phyloP scores from a whole-genome alignment of 2,797 vertebrate species.

The Apogon talboti region DNA sequence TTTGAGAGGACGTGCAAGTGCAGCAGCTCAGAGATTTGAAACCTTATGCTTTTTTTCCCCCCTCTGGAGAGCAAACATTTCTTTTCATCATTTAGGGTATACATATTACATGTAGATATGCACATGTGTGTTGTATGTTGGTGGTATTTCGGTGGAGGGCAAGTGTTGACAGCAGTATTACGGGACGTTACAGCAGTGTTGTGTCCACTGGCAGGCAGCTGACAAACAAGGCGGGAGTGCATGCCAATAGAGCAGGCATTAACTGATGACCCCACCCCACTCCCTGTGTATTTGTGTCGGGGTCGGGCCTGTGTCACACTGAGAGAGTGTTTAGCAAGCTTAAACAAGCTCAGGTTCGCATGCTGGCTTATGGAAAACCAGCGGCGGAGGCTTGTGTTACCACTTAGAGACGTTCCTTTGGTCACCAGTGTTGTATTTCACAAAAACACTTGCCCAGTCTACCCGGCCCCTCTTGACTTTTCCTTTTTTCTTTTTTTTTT shows the following conservation, averaged over 20 bases:
- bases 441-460: slow-evolving; percentile 41
- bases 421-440: slow-evolving; percentile 62
- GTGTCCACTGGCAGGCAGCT: slow-evolving; percentile 76
- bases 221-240: slow-evolving; percentile 74
- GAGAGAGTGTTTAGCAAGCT: slow-evolving; percentile 75
- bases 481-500: slow-evolving; percentile 38
- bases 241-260: slow-evolving; percentile 72
- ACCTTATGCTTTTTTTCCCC: slow-evolving; percentile 32
- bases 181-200: slow-evolving; percentile 67
- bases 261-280: slow-evolving; percentile 74
- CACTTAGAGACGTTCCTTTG: slow-evolving; percentile 53
- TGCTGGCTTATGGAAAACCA: slow-evolving; percentile 52
- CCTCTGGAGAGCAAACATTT: slow-evolving; percentile 56
- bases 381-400: slow-evolving; percentile 57
- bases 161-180: slow-evolving; percentile 77
- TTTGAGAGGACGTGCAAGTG: slow-evolving; percentile 59
- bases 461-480: slow-evolving; percentile 22
- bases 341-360: slow-evolving; percentile 77
- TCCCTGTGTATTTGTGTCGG: slow-evolving; percentile 69
- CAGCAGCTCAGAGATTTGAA: slow-evolving; percentile 39
- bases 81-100: slow-evolving; percentile 23
- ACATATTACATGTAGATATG: slow-evolving; percentile 48
- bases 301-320: slow-evolving; percentile 70
- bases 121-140: slow-evolving; percentile 20
- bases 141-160: slow-evolving; percentile 40